Evolutionary conservation across 2,113 vertebrate genomes (phyloP), one percentile per base, ranked within the genome.

Genomic region (Donacobius atricapilla): DNA sequence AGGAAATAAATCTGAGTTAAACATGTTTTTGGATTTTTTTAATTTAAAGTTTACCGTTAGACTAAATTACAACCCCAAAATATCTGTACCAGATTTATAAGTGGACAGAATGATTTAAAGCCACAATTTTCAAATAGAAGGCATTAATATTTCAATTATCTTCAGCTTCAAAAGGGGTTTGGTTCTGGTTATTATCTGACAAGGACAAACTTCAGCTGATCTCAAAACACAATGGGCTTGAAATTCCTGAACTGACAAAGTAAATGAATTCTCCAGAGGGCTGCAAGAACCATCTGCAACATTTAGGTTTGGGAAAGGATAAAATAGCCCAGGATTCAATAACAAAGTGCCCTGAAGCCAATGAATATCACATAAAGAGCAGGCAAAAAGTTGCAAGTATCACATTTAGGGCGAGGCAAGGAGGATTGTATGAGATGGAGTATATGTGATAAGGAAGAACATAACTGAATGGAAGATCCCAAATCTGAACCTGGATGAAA

Each of bases 361-460:
- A 60, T 0, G 0, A 6, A 16, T 15, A 72, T 77, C 63, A 69
- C 30, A 61, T 0, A 2, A 48, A 75, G 42, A 28, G 4, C 24
- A 69, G 21, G 39, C 50, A n/a, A 70, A 76, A 72, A 51, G 11
- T 2, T 47, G 4, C 15, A 47, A 56, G 11, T 10, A n/a, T 50
- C 51, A 13, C 10, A 35, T 42, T 19, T 27, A 63, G 11, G 15
- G 19, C 27, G 47, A 83, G 31, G 20, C 6, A 57, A 58, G 35
- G 13, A 72, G 25, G 15, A 30, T 2, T 31, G 7, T 10, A 25
- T 11, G 15, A 39, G 42, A 6, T 68, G 48, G 2, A 33, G 8
- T 2, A 4, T 6, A 17, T 5, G 30, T 40, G 23, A 15, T 28
- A 57, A 61, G 18, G 8, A 76, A 50, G 5, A 57, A 45, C 10